Conservation (phyloP, 1,140 invertebrate species). For the Halictus rubicundus region DNA sequence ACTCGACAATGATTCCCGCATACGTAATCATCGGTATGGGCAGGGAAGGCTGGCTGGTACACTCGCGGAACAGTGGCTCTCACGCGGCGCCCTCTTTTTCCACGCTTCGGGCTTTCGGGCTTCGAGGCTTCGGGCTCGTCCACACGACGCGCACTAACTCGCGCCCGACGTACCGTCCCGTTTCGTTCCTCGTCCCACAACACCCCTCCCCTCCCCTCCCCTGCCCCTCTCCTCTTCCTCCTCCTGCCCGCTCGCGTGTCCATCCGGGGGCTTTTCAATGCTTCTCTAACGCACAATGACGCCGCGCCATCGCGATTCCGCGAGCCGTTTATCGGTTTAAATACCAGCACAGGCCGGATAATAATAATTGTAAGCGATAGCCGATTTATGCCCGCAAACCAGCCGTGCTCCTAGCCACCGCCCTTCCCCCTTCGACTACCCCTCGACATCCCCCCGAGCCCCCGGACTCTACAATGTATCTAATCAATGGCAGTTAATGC, state of each 20-base stretch:
- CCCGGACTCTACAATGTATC: conserved; percentile 25
- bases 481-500: conserved; percentile 46
- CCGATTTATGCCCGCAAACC: conserved; percentile 40
- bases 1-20: conserved; percentile 78
- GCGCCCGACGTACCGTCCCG: background rate
- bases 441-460: no score
- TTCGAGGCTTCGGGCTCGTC: background rate
- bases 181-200: background rate
- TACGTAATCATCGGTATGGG: conserved; percentile 77
- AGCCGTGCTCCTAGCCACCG: conserved; percentile 27
- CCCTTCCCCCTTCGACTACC: no score
- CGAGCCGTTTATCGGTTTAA: conserved; percentile 56
- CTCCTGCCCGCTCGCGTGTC: background rate
- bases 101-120: background rate
- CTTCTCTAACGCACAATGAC: conserved; percentile 42
- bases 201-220: background rate
- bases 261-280: conserved; percentile 26
- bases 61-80: conserved; percentile 62
- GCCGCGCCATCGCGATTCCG: conserved; percentile 41
- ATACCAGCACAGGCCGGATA: conserved; percentile 36
- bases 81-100: conserved; percentile 60
- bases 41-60: conserved; percentile 59
- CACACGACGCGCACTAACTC: no score
- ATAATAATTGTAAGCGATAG: conserved; percentile 51
- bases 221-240: background rate